Conservation (phyloP, 2,888 invertebrate genomes). For the Subacronicta megacephala region DNA sequence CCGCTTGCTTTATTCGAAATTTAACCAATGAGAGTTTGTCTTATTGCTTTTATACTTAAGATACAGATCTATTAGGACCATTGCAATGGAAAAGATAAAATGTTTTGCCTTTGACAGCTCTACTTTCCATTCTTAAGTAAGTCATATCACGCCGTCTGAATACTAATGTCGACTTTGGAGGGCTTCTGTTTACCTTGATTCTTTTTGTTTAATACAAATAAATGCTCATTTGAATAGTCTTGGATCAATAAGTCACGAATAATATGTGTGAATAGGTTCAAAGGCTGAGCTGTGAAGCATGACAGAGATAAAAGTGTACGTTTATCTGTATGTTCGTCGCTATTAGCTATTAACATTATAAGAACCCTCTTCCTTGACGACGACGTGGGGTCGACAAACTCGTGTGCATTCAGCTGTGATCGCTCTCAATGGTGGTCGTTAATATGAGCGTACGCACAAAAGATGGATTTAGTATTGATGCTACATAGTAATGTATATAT, state of each 20-base stretch:
- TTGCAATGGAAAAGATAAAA: conserved; percentile 69
- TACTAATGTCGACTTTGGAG: conserved; percentile 68
- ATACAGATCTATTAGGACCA: conserved; percentile 73
- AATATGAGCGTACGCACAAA: conserved; percentile 61
- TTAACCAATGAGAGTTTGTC: conserved; percentile 71
- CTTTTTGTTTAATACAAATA: conserved; percentile 63
- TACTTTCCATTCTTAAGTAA: conserved; percentile 63
- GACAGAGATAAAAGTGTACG: conserved; percentile 79
- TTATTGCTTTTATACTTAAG: conserved; percentile 73
- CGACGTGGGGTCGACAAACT: conserved; percentile 80
- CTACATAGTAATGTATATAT: conserved; percentile 34
- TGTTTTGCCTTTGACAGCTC: conserved; percentile 70
- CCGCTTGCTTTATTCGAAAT: conserved; percentile 60
- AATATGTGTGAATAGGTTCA: conserved; percentile 62
- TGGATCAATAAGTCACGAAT: conserved; percentile 47
- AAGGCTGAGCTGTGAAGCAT: conserved; percentile 71
- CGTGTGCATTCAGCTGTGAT: conserved; percentile 76
- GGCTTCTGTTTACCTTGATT: conserved; percentile 56
- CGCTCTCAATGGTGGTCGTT: conserved; percentile 63
- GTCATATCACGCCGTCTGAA: conserved; percentile 58
- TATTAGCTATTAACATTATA: conserved; percentile 79
- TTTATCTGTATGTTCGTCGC: conserved; percentile 72
- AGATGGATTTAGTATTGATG: conserved; percentile 63
- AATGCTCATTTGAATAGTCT: conserved; percentile 50
- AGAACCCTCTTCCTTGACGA: conserved; percentile 81